Base-by-base conservation (phyloP, 30 jellyfish, hydroid and myxozoan genomes). In the Clytia hemisphaerica region DNA sequence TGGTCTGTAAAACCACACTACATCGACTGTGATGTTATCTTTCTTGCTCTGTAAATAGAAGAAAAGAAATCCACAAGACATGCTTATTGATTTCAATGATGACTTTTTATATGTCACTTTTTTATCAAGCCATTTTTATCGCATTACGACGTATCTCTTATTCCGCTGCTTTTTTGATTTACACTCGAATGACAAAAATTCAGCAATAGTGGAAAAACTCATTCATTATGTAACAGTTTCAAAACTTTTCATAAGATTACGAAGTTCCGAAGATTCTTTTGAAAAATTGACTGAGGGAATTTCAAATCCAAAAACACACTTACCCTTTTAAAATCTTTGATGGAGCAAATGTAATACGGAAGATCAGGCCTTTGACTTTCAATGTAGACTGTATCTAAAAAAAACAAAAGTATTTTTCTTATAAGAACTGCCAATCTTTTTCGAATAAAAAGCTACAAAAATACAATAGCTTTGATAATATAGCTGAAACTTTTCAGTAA, bases 1-100 rank as follows among this genome's bases (percentile, higher is more conserved):
- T 18, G 98, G 98, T 16, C 98, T 93, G 61, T 90, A 90, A 59
- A 73, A 90, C 98, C 98, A 90, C 34, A 92, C 85, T 60, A 90
- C 98, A 71, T 90, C 92, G 45, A 90, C 94, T 45, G 92, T 83
- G 28, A 90, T 85, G 48, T 72, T 83, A 24, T 90, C 98, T 37
- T 93, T 67, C 40, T 90, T 90, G 85, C 95, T 88, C 97, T 88
- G 77, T 33, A 78, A 54, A 64, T 12, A 22, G 26, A 65, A 48
- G 42, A 49, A 60, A 42, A 42, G 9, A 32, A 2, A 2, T 48
- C 26, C 26, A 19, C 21, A 48, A 2, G 9, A 9, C 6, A 3
- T 48, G 61, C 26, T 48, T 48, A 9, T 2, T 2, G 6, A 9
- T 48, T 19, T 48, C 26, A 9, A n/a, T n/a, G n/a, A n/a, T n/a